A percentile compares a stretch with the other conserved stretches of the same genome.
Evolutionary conservation across 2,888 invertebrate species (phyloP).

Genomic region (Andrena chrysosceles): DNA sequence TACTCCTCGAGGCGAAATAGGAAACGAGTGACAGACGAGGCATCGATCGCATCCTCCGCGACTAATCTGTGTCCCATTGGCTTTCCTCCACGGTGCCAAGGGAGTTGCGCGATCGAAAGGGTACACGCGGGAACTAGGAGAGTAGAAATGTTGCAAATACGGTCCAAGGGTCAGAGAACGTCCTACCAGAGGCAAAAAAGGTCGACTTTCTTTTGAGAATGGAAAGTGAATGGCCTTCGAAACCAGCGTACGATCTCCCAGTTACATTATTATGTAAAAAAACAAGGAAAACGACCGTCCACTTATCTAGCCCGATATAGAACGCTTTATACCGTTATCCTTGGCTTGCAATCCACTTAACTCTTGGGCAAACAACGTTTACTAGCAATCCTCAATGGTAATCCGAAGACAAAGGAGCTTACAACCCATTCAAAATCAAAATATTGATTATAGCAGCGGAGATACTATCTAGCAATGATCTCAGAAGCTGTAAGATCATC

Average conservation of each 20-base stretch:
- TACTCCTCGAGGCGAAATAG: constrained; percentile 11
- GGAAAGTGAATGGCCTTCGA: constrained; percentile 73
- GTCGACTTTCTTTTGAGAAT: constrained; percentile 72
- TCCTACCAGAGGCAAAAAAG: constrained; percentile 53
- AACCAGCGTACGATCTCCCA: constrained; percentile 19
- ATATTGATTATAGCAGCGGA: neutral
- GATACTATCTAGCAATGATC: neutral
- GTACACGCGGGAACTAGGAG: neutral
- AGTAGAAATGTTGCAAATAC: constrained; percentile 42
- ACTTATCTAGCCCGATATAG: neutral
- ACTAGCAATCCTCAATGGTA: neutral
- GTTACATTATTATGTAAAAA: constrained; percentile 26
- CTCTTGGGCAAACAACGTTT: neutral
- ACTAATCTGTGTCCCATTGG: neutral
- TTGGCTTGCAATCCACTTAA: neutral
- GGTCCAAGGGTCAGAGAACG: constrained; percentile 61
- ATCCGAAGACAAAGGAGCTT: neutral
- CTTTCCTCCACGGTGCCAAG: neutral
- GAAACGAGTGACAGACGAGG: constrained; percentile 1
- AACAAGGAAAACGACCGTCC: constrained; percentile 16
- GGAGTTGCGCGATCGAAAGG: neutral
- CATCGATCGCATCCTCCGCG: neutral
- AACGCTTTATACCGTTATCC: neutral
- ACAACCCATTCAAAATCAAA: neutral
- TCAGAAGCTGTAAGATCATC: neutral